Base-by-base conservation (phyloP, 2,113 vertebrate species). In the Epinephelus fuscoguttatus region DNA sequence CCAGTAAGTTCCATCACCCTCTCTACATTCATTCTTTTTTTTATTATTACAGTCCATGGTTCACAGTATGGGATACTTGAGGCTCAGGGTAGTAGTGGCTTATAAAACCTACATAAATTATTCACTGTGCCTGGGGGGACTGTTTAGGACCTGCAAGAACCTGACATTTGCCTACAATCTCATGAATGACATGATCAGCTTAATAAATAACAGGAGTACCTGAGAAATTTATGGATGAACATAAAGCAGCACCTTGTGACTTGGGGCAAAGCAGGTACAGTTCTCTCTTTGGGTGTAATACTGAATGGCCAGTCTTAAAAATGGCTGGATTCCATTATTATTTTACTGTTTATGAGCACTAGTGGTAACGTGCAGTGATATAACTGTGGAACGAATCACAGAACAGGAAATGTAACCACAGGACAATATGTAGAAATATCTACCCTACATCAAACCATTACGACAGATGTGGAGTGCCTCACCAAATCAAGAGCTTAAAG, bases 171-270 rank as follows among this genome's bases (percentile, higher is more conserved):
- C 79, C 78, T 81, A 42, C 60, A 82, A 81, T 40, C 60, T 56
- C 27, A 64, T 50, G 52, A 75, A 73, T 21, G 30, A 40, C 70
- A 71, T 1, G 6, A 63, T 60, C 30, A 67, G 55, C 42, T 82
- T 70, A 37, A 84, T 90, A 85, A 90, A 85, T 85, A 56, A 80
- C 75, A 76, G 27, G 8, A 4, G 8, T 25, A 74, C 23, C 59
- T 52, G 37, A 71, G 60, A 70, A 70, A 91, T 86, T 60, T 84
- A 78, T 88, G 61, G 81, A 57, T 60, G 70, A 86, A 75, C 47
- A 76, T 84, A 86, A 77, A 78, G 61, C 79, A 69, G 78, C 89
- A 90, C 88, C 88, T 91, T 84, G 67, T 67, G 81, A 82, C 47
- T 62, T 2, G 11, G 10, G 27, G 33, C 33, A 33, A 68, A 56